Percentiles rank a stretch among this genome's conserved stretches.
phyloP scores from a whole-genome alignment of 2,113 vertebrate species.

The Catharus minimus region DNA sequence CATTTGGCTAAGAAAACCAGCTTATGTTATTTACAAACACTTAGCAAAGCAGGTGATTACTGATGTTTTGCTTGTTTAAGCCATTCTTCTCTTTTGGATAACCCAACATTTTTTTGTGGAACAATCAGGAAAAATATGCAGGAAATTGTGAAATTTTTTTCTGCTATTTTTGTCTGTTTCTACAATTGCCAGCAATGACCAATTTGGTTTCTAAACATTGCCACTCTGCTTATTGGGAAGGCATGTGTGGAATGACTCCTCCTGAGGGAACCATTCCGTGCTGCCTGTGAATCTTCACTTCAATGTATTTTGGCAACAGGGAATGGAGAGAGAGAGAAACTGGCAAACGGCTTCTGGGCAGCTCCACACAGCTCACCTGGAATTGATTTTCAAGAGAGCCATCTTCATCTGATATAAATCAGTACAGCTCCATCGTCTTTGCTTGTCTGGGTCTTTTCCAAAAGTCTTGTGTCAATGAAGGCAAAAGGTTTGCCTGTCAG shows the following conservation, averaged over 20 bases:
- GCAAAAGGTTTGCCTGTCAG: neutral
- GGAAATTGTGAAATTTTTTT: constrained; percentile 40
- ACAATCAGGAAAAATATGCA: constrained; percentile 32
- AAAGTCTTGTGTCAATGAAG: neutral
- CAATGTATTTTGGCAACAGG: neutral
- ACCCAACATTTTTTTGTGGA: neutral
- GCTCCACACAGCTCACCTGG: constrained; percentile 19
- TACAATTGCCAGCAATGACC: neutral
- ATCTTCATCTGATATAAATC: constrained; percentile 3
- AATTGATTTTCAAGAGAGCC: neutral
- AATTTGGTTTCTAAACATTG: constrained; percentile 35
- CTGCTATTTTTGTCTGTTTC: constrained; percentile 39
- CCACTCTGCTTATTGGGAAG: constrained; percentile 33
- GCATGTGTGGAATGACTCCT: constrained; percentile 32
- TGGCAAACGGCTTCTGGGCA: neutral
- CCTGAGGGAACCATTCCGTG: neutral
- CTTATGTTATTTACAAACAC: constrained; percentile 45
- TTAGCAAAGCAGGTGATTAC: constrained; percentile 48
- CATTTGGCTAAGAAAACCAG: constrained; percentile 1
- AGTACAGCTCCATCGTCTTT: neutral
- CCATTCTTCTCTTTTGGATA: constrained; percentile 43
- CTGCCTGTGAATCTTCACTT: constrained; percentile 27
- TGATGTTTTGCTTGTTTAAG: constrained; percentile 53
- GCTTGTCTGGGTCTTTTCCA: neutral
- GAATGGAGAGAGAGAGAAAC: neutral